These are phyloP conservation scores for Glaucopsyche alexis DNA, from an alignment of 2,888 invertebrate species.

Conservation along the genomic window DNA sequence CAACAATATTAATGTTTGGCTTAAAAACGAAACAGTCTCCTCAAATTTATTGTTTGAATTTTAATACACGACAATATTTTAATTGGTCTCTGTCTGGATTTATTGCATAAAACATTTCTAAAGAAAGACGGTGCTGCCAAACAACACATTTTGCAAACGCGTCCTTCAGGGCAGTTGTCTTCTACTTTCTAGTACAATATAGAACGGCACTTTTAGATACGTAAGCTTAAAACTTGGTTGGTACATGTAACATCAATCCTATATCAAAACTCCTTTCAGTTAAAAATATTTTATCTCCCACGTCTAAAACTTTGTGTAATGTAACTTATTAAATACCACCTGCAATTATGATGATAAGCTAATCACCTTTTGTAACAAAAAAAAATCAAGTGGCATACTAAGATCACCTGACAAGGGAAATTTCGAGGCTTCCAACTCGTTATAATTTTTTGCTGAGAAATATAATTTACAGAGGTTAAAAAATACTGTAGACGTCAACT, in stretches of 20 bases:
- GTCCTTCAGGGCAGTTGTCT: no score
- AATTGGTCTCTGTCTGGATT: no score
- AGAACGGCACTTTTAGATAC: no score
- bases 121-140: no score
- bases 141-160: no score
- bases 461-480: slow-evolving; percentile 17
- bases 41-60: no score
- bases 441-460: slow-evolving; percentile 15
- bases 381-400: neutral
- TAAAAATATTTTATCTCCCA: neutral
- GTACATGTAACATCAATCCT: neutral
- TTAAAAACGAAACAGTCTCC: no score
- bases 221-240: neutral
- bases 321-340: neutral
- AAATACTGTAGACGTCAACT: slow-evolving; percentile 8
- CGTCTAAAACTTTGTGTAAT: neutral
- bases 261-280: neutral
- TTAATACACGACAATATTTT: no score
- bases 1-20: no score
- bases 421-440: slow-evolving; percentile 1
- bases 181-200: no score
- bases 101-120: no score
- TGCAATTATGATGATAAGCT: neutral
- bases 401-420: neutral
- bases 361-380: neutral